Conservation (phyloP, 2,113 vertebrate species). For the Heloderma charlesbogerti region DNA sequence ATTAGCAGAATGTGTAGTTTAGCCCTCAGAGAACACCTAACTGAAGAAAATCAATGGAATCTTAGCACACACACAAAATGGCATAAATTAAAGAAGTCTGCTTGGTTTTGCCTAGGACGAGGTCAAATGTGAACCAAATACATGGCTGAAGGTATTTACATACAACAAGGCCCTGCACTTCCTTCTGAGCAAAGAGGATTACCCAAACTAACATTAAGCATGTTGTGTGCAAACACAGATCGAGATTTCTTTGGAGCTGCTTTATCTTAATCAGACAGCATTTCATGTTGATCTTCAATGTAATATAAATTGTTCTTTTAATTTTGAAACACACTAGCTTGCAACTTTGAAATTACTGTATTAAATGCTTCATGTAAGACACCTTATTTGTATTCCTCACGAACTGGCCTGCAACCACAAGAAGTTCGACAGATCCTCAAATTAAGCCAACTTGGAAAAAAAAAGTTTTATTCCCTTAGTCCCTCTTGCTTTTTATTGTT, state of each 20-base stretch:
- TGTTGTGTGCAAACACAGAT: not conserved
- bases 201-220: conserved; percentile 32
- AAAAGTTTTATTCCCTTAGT: not conserved
- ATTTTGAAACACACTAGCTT: conserved; percentile 54
- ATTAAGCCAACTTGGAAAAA: not conserved
- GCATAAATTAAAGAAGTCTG: not conserved
- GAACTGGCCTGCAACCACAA: conserved; percentile 30
- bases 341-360: conserved; percentile 43
- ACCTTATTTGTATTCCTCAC: conserved; percentile 41
- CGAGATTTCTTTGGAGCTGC: conserved; percentile 35
- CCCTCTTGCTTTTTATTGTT: not conserved
- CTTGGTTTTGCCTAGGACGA: not conserved
- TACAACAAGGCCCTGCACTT: conserved; percentile 30
- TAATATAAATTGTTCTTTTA: conserved; percentile 52
- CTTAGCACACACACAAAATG: not conserved
- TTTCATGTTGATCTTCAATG: conserved; percentile 44
- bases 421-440: conserved; percentile 20
- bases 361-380: conserved; percentile 42
- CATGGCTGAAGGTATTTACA: not conserved
- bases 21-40: not conserved
- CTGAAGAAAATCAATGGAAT: not conserved
- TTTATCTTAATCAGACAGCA: conserved; percentile 37
- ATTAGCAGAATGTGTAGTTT: no score
- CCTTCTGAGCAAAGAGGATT: conserved; percentile 37
- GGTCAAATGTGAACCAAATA: not conserved